Percentiles rank a stretch among this genome's conserved stretches.
These are phyloP conservation scores for Leptinotarsa juncta DNA, from an alignment of 2,888 invertebrate genomes.

Conservation along the genomic window DNA sequence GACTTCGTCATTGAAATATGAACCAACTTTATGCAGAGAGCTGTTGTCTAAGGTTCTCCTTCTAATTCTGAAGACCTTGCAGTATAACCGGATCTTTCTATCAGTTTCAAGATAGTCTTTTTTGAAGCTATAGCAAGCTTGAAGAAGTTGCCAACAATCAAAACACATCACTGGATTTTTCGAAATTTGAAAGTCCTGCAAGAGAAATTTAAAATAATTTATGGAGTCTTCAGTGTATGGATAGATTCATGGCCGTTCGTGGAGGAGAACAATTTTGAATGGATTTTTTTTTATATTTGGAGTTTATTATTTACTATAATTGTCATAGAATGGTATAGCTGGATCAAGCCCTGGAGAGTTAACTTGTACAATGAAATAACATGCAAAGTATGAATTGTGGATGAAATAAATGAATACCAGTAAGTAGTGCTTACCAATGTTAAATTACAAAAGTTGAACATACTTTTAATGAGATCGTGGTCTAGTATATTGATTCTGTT, in stretches of 20 bases:
- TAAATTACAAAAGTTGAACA: constrained; percentile 33
- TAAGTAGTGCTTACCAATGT: constrained; percentile 28
- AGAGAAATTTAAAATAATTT: neutral
- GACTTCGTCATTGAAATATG: constrained; percentile 26
- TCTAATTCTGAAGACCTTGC: constrained; percentile 21
- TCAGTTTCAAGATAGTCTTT: constrained; percentile 32
- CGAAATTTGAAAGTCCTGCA: constrained; percentile 27
- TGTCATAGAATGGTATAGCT: too few relatives aligned
- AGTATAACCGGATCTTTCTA: constrained; percentile 33
- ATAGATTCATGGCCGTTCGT: too few relatives aligned
- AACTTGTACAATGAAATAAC: neutral
- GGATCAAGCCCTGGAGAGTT: too few relatives aligned
- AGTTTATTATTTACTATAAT: too few relatives aligned
- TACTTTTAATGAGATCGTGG: constrained; percentile 30
- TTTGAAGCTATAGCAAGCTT: constrained; percentile 35
- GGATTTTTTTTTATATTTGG: too few relatives aligned
- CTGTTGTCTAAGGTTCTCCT: constrained; percentile 18
- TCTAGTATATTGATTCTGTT: constrained; percentile 28
- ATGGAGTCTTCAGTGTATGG: neutral
- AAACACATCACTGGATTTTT: constrained; percentile 37
- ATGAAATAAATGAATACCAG: neutral
- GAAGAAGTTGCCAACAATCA: constrained; percentile 38
- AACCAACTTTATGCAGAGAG: constrained; percentile 20
- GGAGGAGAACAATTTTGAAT: too few relatives aligned
- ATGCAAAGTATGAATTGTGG: neutral